phyloP scores from a whole-genome alignment of 1,140 invertebrate species.

The Archivesica marissinica region DNA sequence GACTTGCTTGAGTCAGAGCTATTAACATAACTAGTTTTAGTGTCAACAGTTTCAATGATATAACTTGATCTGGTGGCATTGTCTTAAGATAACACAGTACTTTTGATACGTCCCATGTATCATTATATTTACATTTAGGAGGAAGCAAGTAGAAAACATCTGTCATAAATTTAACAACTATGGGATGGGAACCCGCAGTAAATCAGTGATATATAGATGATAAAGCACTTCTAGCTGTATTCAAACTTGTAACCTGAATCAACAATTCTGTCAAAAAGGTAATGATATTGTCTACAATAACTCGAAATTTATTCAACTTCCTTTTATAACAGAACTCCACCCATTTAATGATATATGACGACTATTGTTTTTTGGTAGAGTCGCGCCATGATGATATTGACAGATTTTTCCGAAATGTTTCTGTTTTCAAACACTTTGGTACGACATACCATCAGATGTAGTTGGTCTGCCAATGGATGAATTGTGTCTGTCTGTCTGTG shows the following conservation, averaged over 20 bases:
- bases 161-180: slow-evolving; percentile 49
- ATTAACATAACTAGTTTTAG: slow-evolving; percentile 24
- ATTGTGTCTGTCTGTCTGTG: slow-evolving; percentile 14
- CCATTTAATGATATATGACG: slow-evolving; percentile 59
- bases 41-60: slow-evolving; percentile 47
- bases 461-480: slow-evolving; percentile 40
- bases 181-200: slow-evolving; percentile 42
- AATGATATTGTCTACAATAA: slow-evolving; percentile 38
- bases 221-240: slow-evolving; percentile 59
- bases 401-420: slow-evolving; percentile 42
- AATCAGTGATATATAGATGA: slow-evolving; percentile 12
- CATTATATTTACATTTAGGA: slow-evolving; percentile 31
- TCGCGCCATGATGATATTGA: slow-evolving; percentile 47
- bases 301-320: slow-evolving; percentile 35
- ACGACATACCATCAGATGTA: slow-evolving; percentile 59
- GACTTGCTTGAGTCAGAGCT: slow-evolving; percentile 26
- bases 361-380: slow-evolving; percentile 59
- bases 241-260: slow-evolving; percentile 44
- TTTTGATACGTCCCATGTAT: slow-evolving; percentile 57
- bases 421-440: slow-evolving; percentile 42
- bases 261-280: slow-evolving; percentile 62
- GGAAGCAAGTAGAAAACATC: slow-evolving; percentile 58
- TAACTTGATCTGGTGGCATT: background rate
- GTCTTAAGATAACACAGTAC: slow-evolving; percentile 46
- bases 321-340: slow-evolving; percentile 43